Evolutionary conservation across 2,113 vertebrate genomes (phyloP).

Genomic region (Ictalurus punctatus): DNA sequence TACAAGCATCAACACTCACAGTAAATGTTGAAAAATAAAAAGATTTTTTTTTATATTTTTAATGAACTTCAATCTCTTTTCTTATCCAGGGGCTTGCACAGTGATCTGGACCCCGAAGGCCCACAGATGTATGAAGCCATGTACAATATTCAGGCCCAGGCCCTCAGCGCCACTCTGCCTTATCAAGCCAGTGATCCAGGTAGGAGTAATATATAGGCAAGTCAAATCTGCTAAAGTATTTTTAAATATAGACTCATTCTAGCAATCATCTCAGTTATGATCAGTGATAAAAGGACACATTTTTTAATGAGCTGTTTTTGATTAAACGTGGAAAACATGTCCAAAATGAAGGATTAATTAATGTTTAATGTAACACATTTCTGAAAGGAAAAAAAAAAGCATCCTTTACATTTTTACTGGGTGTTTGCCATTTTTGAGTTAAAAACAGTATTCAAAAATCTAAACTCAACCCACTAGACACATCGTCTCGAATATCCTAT

Average conservation of each 20-base stretch:
- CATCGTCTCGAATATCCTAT: neutral
- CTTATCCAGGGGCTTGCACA: slow-evolving; percentile 63
- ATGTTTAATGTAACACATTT: neutral
- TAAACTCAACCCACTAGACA: neutral
- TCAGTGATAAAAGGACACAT: neutral
- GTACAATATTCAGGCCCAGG: slow-evolving; percentile 89
- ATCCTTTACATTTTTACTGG: neutral
- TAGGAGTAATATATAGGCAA: slow-evolving; percentile 48
- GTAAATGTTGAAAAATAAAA: neutral
- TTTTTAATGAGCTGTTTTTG: neutral
- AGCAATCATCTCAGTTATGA: neutral
- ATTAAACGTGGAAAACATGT: neutral
- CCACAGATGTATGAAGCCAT: slow-evolving; percentile 88
- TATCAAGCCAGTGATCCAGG: slow-evolving; percentile 76
- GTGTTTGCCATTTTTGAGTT: neutral
- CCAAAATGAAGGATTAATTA: neutral
- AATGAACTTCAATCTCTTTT: neutral
- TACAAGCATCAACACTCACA: neutral
- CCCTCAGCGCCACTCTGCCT: slow-evolving; percentile 57
- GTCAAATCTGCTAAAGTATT: neutral
- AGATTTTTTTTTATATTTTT: neutral
- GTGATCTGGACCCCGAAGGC: slow-evolving; percentile 76
- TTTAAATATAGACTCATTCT: neutral
- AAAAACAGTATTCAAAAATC: neutral
- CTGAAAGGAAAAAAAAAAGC: neutral